These are phyloP conservation scores for Rutpela maculata DNA, from an alignment of 2,888 invertebrate genomes.

Conservation along the genomic window DNA sequence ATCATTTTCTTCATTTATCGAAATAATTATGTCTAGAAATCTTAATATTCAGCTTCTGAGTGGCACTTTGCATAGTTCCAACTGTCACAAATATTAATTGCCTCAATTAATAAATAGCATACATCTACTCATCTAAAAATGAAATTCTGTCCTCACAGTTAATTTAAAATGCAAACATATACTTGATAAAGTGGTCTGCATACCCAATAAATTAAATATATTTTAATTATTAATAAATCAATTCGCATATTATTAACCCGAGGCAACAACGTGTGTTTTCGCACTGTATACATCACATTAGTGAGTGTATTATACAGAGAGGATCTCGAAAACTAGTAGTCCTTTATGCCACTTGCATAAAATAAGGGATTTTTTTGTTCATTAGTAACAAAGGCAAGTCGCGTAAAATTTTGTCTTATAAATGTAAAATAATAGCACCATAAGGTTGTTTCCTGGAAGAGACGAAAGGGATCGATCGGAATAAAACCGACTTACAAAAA, in stretches of 20 bases:
- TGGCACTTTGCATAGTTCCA: not conserved
- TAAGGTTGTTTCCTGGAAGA: too few relatives aligned
- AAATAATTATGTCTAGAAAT: too few relatives aligned
- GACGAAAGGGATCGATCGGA: too few relatives aligned
- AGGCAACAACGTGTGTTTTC: constrained; percentile 28
- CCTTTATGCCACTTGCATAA: not conserved
- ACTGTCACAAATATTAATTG: not conserved
- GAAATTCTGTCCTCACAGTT: not conserved
- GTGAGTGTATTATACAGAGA: not conserved
- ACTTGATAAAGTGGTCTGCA: constrained; percentile 21
- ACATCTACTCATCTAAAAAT: not conserved
- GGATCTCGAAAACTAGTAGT: not conserved
- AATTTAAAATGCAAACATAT: constrained; percentile 21
- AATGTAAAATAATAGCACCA: too few relatives aligned
- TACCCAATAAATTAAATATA: constrained; percentile 20
- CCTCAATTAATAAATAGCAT: not conserved
- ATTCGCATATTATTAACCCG: constrained; percentile 10
- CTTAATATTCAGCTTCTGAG: too few relatives aligned
- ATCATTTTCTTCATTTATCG: too few relatives aligned
- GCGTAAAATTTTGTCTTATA: too few relatives aligned
- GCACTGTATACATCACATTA: constrained; percentile 28
- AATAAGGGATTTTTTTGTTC: too few relatives aligned
- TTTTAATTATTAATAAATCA: constrained; percentile 34
- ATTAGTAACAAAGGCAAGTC: too few relatives aligned
- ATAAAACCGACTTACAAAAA: too few relatives aligned